phyloP scores from a whole-genome alignment of 1,140 invertebrate genomes.

The Diprion similis region DNA sequence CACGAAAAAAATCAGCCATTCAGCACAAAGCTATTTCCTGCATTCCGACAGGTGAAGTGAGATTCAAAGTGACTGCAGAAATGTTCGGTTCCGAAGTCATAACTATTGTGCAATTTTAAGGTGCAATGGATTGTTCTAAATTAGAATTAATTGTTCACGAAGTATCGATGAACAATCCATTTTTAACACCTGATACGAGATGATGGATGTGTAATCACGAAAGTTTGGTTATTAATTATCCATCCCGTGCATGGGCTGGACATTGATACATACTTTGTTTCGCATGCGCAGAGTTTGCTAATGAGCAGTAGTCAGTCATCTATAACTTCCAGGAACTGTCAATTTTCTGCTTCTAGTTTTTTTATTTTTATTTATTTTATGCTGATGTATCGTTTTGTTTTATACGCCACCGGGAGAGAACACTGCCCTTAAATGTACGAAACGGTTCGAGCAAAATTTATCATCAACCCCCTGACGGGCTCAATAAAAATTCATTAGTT shows the following conservation, averaged over 20 bases:
- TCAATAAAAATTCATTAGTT: neutral
- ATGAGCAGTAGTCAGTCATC: no score
- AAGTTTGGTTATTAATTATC: constrained; percentile 2
- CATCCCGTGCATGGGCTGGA: neutral
- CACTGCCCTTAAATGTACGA: no score
- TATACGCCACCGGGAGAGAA: neutral
- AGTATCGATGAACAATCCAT: neutral
- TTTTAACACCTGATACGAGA: constrained; percentile 2
- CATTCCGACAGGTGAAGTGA: no score
- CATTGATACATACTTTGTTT: neutral
- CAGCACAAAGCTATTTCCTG: no score
- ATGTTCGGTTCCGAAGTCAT: neutral
- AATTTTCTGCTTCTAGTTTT: no score
- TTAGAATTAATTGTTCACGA: neutral
- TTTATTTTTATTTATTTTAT: no score
- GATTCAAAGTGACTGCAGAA: neutral
- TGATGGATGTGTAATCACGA: neutral
- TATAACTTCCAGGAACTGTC: no score
- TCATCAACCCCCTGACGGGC: no score
- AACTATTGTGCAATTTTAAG: neutral
- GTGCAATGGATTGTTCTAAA: neutral
- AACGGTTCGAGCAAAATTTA: no score
- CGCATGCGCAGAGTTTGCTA: no score
- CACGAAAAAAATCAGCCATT: no score
- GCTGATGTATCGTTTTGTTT: no score